Evolutionary conservation across 1,140 invertebrate genomes (phyloP).

Genomic region (Drosophila kanapiae): DNA sequence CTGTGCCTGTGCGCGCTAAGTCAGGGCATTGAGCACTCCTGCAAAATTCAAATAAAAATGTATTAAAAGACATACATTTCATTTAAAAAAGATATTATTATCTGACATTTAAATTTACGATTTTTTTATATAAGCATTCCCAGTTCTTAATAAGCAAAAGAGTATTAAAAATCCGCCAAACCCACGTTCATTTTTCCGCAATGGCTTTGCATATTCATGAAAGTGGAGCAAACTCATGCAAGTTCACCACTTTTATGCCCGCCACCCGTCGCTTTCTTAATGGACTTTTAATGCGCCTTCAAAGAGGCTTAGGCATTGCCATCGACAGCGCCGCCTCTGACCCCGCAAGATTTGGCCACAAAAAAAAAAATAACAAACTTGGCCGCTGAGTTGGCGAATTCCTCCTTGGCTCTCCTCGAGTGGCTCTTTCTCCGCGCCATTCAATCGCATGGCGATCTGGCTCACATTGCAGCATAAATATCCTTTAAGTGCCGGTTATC

Average conservation of each 20-base stretch:
- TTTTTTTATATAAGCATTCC: not conserved
- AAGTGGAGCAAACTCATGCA: slow-evolving; percentile 73
- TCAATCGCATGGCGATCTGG: slow-evolving; percentile 28
- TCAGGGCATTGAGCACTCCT: too few relatives aligned
- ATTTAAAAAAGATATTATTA: too few relatives aligned
- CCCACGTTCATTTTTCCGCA: not conserved
- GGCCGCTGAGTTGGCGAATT: slow-evolving; percentile 39
- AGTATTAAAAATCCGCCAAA: slow-evolving; percentile 3
- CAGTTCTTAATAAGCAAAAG: not conserved
- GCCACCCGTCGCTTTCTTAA: slow-evolving; percentile 55
- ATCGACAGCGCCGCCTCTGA: slow-evolving; percentile 36
- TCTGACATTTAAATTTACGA: too few relatives aligned
- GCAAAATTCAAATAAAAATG: too few relatives aligned
- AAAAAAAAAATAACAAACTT: slow-evolving; percentile 52
- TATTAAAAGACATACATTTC: too few relatives aligned
- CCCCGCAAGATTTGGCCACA: slow-evolving; percentile 42
- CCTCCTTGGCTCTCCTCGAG: slow-evolving; percentile 7
- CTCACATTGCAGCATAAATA: slow-evolving; percentile 67
- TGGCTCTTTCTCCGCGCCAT: slow-evolving; percentile 15
- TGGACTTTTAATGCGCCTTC: slow-evolving; percentile 73
- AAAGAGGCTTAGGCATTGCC: slow-evolving; percentile 60
- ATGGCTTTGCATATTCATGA: slow-evolving; percentile 56
- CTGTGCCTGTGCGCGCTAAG: too few relatives aligned
- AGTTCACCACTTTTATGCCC: slow-evolving; percentile 29
- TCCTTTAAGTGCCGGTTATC: slow-evolving; percentile 78